phyloP scores from a whole-genome alignment of 2,113 vertebrate species.

The Neoarius graeffei region DNA sequence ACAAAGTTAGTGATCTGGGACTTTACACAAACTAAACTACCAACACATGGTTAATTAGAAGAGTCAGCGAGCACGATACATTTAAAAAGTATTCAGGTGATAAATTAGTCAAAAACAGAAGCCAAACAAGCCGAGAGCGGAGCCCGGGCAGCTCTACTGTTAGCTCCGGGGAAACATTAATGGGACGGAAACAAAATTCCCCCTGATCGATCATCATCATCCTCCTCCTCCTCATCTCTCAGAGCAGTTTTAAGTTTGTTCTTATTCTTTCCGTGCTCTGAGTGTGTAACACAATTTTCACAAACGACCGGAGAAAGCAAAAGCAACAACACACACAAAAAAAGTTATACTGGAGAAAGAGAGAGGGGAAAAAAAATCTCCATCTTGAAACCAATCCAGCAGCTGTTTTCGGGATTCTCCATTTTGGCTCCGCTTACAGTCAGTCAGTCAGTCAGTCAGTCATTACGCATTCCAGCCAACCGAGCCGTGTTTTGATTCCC shows the following conservation, averaged over 20 bases:
- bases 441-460: constrained; percentile 29
- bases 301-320: not conserved
- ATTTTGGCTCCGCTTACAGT: constrained; percentile 59
- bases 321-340: not conserved
- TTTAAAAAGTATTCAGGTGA: not conserved
- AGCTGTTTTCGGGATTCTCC: constrained; percentile 64
- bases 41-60: not conserved
- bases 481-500: not conserved
- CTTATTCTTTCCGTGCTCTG: no score
- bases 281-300: not conserved
- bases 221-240: not conserved
- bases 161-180: not conserved
- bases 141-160: not conserved
- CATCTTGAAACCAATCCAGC: constrained; percentile 63
- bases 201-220: not conserved
- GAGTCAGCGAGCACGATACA: not conserved
- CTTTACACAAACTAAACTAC: not conserved
- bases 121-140: not conserved
- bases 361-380: constrained; percentile 51
- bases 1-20: not conserved
- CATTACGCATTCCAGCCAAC: not conserved
- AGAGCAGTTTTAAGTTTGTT: not conserved
- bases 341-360: not conserved
- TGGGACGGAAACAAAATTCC: not conserved
- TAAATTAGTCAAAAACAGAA: not conserved